Evolutionary conservation across 2,797 vertebrate genomes (phyloP), one percentile per base, ranked within the genome.

Genomic region (Acrossocheilus fasciatus): DNA sequence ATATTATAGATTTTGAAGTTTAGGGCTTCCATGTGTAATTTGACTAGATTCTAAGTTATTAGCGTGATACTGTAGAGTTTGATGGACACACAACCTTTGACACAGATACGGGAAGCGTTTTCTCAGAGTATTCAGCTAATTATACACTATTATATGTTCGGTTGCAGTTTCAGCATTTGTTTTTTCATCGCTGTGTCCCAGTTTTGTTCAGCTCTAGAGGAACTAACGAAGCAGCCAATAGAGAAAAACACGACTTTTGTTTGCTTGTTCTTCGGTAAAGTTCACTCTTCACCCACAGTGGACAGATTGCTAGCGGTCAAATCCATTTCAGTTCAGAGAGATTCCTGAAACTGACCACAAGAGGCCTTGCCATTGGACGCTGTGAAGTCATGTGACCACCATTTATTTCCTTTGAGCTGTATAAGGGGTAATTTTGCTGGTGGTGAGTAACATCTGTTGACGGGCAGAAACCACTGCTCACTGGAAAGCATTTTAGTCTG

Each of bases 341-440:
- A 79, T 79, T 79, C 54, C 77, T 79, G 26, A 23, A 68, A 23
- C 26, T 18, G 6, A 66, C 59, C 78, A 68, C 78, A 23, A 0
- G n/a, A 66, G 36, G 52, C 20, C 23, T 18, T 45, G 4, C 57
- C 41, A 47, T 80, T 34, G 43, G 41, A 14, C 10, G 14, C 59
- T 14, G 17, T 34, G 17, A 23, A 14, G 59, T 81, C 78, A 66
- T 15, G 41, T 81, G 78, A 81, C 62, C 59, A 4, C 17, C 0
- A 17, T 81, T 66, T 81, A 34, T 81, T 66, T 81, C 41, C n/a
- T 62, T 26, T 41, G 23, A 79, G 76, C 23, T 66, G 59, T 20
- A 20, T 66, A 47, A 81, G 43, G 39, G 41, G 78, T 81, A 47
- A 81, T 81, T 81, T 68, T 2, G 30, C 17, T 80, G 41, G 39